A percentile compares a stretch with the other conserved stretches of the same genome.
These are phyloP conservation scores for Andrena praecox DNA, from an alignment of 2,888 invertebrate genomes.

Conservation along the genomic window DNA sequence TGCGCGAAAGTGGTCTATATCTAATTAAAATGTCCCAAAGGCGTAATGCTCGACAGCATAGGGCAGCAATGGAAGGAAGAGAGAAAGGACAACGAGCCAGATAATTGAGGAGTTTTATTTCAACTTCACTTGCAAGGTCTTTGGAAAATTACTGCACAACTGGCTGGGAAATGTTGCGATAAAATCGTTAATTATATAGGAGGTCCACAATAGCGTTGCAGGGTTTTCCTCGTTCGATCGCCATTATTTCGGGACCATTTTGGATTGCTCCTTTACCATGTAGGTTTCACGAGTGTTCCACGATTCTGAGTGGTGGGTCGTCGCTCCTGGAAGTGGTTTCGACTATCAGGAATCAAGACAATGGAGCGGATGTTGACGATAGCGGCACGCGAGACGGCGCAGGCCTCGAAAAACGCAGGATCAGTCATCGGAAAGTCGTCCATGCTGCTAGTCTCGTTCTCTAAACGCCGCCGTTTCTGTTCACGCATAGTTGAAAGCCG, in stretches of 20 bases:
- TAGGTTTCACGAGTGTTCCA: background rate
- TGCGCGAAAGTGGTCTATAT: background rate
- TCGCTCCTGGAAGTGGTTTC: constrained; percentile 20
- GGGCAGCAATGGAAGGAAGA: background rate
- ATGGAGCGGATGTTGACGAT: constrained; percentile 41
- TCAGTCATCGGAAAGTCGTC: constrained; percentile 26
- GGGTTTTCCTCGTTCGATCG: background rate
- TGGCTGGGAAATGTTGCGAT: background rate
- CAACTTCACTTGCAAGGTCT: background rate
- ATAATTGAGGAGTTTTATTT: background rate
- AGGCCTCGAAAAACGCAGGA: constrained; percentile 25
- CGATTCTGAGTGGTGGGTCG: background rate
- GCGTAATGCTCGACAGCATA: background rate
- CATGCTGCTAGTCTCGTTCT: constrained; percentile 8
- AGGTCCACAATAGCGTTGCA: background rate
- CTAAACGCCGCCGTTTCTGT: background rate
- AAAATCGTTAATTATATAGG: background rate
- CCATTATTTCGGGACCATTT: no score
- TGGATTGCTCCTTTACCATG: no score
- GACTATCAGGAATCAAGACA: constrained; percentile 34
- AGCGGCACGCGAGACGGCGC: constrained; percentile 12
- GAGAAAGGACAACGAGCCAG: background rate
- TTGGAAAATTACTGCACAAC: background rate
- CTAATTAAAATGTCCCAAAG: constrained; percentile 4
- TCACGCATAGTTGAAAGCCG: background rate